phyloP scores from a whole-genome alignment of 2,113 vertebrate genomes.

The Silurus meridionalis region DNA sequence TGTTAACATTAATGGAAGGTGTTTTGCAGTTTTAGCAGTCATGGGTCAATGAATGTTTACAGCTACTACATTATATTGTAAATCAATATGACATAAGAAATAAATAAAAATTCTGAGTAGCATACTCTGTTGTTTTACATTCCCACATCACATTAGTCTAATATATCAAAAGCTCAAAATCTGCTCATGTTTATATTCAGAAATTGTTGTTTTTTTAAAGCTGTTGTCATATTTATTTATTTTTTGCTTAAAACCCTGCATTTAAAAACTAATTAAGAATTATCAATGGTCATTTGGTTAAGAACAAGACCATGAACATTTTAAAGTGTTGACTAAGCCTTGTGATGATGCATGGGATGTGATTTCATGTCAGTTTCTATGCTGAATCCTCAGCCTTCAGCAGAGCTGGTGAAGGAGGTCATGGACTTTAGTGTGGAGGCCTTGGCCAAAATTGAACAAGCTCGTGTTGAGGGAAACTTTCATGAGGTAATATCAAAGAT shows the following conservation, averaged over 20 bases:
- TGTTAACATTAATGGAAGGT: too few species aligned
- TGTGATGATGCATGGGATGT: background rate
- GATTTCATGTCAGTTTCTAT: constrained; percentile 2
- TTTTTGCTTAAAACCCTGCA: background rate
- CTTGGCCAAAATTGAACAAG: constrained; percentile 81
- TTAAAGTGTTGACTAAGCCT: background rate
- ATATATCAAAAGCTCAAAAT: background rate
- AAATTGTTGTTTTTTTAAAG: too few species aligned
- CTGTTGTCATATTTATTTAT: background rate
- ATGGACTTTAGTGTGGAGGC: constrained; percentile 78
- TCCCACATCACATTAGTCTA: background rate
- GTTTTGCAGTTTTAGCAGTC: too few species aligned
- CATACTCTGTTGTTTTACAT: background rate
- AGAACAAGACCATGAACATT: background rate
- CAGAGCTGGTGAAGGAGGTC: constrained; percentile 81
- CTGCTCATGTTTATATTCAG: too few species aligned
- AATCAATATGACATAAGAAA: too few species aligned
- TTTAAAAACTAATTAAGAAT: background rate
- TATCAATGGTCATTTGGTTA: background rate
- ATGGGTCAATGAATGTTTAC: too few species aligned
- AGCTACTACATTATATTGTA: too few species aligned
- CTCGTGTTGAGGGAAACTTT: constrained; percentile 77
- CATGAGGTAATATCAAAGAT: constrained; percentile 71
- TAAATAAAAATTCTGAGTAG: background rate
- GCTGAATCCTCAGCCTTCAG: constrained; percentile 73